Base-by-base conservation (phyloP, 1,140 invertebrate species). In the Drusus annulatus region DNA sequence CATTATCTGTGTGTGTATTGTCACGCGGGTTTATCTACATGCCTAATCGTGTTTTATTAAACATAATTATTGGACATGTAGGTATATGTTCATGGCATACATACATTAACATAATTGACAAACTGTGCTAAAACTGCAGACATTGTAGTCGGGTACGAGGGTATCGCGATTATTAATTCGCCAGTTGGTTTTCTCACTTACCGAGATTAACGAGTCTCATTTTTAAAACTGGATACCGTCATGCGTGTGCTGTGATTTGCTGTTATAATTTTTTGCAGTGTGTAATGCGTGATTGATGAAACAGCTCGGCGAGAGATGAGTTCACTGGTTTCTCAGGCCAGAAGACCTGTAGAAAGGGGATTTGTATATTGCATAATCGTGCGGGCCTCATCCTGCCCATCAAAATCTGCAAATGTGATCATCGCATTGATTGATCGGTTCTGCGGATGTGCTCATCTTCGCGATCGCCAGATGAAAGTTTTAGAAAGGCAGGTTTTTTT, bases 241-340 rank as follows among this genome's bases (percentile, higher is more conserved):
- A 17, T 10, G 5, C 19, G 28, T 68, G 63, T n/a, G 63, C n/a
- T 36, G 63, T 31, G 31, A 68, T 68, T 68, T n/a, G 63, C 63
- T 1, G 50, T n/a, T n/a, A 68, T 15, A 68, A 65, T 60, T 68
- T 68, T 68, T 50, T 68, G 68, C 50, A 51, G 25, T 52, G 6
- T 25, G n/a, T n/a, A n/a, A 71, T 71, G 21, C 21, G 19, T 71
- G 68, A 71, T 71, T 71, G 17, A 71, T 71, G 63, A 36, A 68
- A 68, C n/a, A 31, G 19, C 28, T 31, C 17, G n/a, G 6, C 17
- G 17, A 25, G 3, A 68, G 63, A 68, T 8, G 63, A 68, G 63
- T 68, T 45, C 63, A 68, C 31, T 50, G 5, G 63, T 68, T 52
- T 71, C 68, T 23, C 68, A 71, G 51, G 17, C 36, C 36, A 13